Conservation (phyloP, 2,113 vertebrate species). For the Ceyx cyanopectus region DNA sequence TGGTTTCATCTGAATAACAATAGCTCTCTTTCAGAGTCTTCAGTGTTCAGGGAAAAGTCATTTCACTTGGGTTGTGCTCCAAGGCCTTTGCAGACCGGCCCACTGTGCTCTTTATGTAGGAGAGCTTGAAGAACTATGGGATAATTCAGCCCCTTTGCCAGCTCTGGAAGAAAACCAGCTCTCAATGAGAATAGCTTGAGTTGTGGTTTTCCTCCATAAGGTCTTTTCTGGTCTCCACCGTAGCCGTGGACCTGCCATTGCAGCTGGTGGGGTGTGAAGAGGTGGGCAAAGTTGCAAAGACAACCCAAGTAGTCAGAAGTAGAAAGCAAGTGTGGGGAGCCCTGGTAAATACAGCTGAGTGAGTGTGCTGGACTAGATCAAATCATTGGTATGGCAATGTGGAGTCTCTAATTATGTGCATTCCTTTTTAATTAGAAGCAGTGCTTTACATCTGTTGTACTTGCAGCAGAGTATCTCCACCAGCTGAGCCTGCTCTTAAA, state of each 20-base stretch:
- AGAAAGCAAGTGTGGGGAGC: background rate
- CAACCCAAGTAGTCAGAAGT: background rate
- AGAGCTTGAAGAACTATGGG: background rate
- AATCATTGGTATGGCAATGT: constrained; percentile 15
- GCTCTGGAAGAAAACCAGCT: background rate
- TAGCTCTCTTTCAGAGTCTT: constrained; percentile 36
- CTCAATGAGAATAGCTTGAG: background rate
- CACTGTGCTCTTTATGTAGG: background rate
- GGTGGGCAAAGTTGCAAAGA: background rate
- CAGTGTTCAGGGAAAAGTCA: constrained; percentile 59
- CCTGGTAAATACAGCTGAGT: background rate
- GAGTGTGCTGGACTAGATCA: constrained; percentile 10
- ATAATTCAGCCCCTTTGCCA: background rate
- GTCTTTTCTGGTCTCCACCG: background rate
- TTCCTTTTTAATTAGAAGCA: constrained; percentile 75
- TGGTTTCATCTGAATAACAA: constrained; percentile 66
- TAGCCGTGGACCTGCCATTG: rapidly evolving
- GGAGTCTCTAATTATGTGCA: constrained; percentile 71
- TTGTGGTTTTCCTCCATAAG: background rate
- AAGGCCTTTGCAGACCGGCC: background rate
- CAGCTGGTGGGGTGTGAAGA: background rate
- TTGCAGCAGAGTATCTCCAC: constrained; percentile 53
- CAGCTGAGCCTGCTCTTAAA: constrained; percentile 49
- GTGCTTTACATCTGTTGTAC: constrained; percentile 52
- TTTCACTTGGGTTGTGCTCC: constrained; percentile 55